A percentile compares a stretch with the other conserved stretches of the same genome.
These are phyloP conservation scores for Tribolium freemani DNA, from an alignment of 2,888 invertebrate species.

Conservation along the genomic window DNA sequence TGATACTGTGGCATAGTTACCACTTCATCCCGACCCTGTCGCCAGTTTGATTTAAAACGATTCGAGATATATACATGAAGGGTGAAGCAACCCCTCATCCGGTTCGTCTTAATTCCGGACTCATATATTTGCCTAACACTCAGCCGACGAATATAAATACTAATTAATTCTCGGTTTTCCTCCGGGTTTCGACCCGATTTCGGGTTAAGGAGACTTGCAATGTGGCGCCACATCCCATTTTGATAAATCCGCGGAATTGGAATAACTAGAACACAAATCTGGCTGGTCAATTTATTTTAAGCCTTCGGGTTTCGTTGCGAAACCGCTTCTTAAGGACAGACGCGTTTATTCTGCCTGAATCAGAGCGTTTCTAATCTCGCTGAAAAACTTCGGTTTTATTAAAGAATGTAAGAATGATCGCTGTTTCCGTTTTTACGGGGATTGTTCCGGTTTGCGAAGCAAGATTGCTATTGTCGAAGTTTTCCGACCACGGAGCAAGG, in stretches of 20 bases:
- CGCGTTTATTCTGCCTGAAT: neutral
- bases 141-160: conserved; percentile 23
- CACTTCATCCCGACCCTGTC: conserved; percentile 14
- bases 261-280: conserved; percentile 25
- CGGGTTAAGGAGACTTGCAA: conserved; percentile 3
- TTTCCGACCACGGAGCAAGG: neutral
- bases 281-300: conserved; percentile 20
- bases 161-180: conserved; percentile 34
- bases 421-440: conserved; percentile 1
- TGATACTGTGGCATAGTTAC: conserved; percentile 24
- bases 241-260: conserved; percentile 26
- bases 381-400: conserved; percentile 9
- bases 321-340: neutral
- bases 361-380: conserved; percentile 10
- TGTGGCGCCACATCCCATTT: conserved; percentile 27
- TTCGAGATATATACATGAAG: conserved; percentile 18
- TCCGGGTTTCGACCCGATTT: conserved; percentile 11
- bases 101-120: conserved; percentile 30
- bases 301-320: neutral
- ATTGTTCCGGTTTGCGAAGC: conserved; percentile 8
- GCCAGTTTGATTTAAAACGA: conserved; percentile 39
- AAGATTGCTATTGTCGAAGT: neutral
- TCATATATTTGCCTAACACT: conserved; percentile 29
- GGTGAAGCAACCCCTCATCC: conserved; percentile 7
- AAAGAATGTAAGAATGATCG: conserved; percentile 12